Conservation (phyloP, 2,888 invertebrate genomes). For the Parthenolecanium corni region DNA sequence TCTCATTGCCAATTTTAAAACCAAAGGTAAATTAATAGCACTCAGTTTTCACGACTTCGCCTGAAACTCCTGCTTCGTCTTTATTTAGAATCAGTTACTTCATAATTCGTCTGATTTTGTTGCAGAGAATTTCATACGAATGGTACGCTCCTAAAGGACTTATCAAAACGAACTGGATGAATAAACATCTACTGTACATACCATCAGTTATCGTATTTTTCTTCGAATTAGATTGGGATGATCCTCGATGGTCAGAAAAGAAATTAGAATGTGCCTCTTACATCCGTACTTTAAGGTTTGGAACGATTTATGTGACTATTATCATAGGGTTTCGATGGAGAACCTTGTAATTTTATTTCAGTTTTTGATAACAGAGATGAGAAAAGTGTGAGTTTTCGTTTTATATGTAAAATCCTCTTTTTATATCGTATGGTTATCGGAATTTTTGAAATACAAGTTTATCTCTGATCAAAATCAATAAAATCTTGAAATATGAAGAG, state of each 20-base stretch:
- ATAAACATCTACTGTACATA: constrained; percentile 76
- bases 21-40: constrained; percentile 44
- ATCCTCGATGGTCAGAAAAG: constrained; percentile 85
- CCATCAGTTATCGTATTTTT: constrained; percentile 91
- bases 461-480: too few relatives aligned
- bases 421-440: too few relatives aligned
- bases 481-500: too few relatives aligned
- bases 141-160: constrained; percentile 93
- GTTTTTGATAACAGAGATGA: background rate
- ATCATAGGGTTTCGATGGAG: background rate
- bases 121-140: constrained; percentile 65
- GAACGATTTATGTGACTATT: background rate
- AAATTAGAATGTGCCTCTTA: constrained; percentile 85
- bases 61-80: background rate
- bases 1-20: constrained; percentile 78
- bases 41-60: constrained; percentile 13
- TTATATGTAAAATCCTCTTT: too few relatives aligned
- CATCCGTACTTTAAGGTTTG: constrained; percentile 62
- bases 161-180: constrained; percentile 87
- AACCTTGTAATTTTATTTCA: background rate
- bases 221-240: constrained; percentile 96
- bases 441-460: too few relatives aligned
- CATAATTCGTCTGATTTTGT: constrained; percentile 3
- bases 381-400: too few relatives aligned
- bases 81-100: constrained; percentile 1